phyloP scores from a whole-genome alignment of 2,113 vertebrate genomes.

The Heterotis niloticus region DNA sequence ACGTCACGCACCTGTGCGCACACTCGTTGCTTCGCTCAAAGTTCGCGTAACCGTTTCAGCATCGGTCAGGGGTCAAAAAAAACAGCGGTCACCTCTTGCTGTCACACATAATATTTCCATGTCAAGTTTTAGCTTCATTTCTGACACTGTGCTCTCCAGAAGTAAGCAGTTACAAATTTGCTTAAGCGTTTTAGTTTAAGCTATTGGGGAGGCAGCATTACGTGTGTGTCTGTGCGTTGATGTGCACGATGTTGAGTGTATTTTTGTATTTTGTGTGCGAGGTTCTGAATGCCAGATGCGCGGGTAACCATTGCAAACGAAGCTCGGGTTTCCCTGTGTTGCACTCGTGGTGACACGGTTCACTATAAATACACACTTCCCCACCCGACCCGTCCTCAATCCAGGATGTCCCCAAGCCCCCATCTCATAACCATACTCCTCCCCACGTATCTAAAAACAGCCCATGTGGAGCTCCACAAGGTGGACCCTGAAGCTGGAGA shows the following conservation, averaged over 20 bases:
- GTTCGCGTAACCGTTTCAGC: neutral
- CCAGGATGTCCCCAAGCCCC: constrained; percentile 1
- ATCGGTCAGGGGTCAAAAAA: constrained; percentile 4
- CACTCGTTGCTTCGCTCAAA: constrained; percentile 14
- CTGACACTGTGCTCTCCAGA: too few species aligned
- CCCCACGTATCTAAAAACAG: constrained; percentile 52
- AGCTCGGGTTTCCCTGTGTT: constrained; percentile 4
- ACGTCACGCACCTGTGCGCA: constrained; percentile 16
- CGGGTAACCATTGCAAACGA: neutral
- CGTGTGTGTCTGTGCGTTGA: neutral
- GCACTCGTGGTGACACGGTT: neutral
- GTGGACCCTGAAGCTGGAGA: constrained; percentile 7
- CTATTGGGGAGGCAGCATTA: neutral
- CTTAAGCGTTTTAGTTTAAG: too few species aligned
- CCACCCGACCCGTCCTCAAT: neutral
- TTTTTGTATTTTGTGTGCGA: neutral
- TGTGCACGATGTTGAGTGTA: constrained; percentile 1
- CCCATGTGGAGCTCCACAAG: constrained; percentile 31
- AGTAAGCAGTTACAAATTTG: too few species aligned
- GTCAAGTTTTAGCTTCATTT: too few species aligned
- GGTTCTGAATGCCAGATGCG: neutral
- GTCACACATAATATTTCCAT: too few species aligned
- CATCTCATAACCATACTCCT: constrained; percentile 16
- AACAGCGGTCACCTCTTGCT: neutral
- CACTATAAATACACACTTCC: constrained; percentile 1